A percentile compares a stretch with the other conserved stretches of the same genome.
Conservation (phyloP, 1,140 invertebrate genomes). For the Drosophila kohkoa region DNA sequence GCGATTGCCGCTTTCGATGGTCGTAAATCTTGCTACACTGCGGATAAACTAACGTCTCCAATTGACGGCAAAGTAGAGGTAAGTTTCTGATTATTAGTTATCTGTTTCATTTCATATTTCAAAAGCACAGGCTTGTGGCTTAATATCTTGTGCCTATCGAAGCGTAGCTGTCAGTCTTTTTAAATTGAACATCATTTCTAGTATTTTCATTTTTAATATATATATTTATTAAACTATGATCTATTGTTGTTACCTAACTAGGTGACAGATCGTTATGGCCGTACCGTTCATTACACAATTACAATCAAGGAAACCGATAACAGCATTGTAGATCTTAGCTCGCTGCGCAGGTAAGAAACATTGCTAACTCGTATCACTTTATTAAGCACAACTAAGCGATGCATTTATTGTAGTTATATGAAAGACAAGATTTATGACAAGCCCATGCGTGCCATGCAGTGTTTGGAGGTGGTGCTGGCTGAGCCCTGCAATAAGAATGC, state of each 20-base stretch:
- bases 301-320: constrained; percentile 86
- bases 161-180: too few relatives aligned
- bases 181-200: too few relatives aligned
- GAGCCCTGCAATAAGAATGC: constrained; percentile 85
- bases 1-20: constrained; percentile 90
- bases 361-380: too few relatives aligned
- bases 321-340: constrained; percentile 86
- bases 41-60: constrained; percentile 37
- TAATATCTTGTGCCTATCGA: too few relatives aligned
- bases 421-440: constrained; percentile 79
- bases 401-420: constrained; percentile 54
- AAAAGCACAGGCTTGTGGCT: too few relatives aligned
- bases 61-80: constrained; percentile 53
- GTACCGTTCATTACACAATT: constrained; percentile 86
- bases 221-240: neutral
- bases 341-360: constrained; percentile 84
- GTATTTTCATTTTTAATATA: neutral
- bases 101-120: too few relatives aligned
- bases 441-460: constrained; percentile 90
- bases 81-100: constrained; percentile 15
- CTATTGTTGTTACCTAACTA: constrained; percentile 8
- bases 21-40: constrained; percentile 84
- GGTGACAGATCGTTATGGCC: constrained; percentile 56
- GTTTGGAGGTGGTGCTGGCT: constrained; percentile 92
- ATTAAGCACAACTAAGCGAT: too few relatives aligned